A percentile compares a stretch with the other conserved stretches of the same genome.
These are phyloP conservation scores for Brachyhypopomus gauderio DNA, from an alignment of 2,113 vertebrate genomes.

Conservation along the genomic window DNA sequence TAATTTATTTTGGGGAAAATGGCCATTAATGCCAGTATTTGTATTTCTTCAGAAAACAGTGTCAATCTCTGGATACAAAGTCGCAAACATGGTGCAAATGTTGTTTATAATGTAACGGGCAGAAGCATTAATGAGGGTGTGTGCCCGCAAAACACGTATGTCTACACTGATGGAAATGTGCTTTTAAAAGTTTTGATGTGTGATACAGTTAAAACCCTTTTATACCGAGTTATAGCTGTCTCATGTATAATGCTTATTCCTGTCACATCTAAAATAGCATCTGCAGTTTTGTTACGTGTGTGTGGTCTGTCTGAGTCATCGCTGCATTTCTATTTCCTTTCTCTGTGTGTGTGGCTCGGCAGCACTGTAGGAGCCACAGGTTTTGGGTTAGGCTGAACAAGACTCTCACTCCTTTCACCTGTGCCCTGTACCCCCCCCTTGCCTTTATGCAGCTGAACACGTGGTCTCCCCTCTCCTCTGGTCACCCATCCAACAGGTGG, in stretches of 20 bases:
- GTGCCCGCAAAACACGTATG: neutral
- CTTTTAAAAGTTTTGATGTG: neutral
- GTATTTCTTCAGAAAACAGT: neutral
- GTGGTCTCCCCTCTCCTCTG: neutral
- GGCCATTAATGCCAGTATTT: neutral
- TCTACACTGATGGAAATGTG: neutral
- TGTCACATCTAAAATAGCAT: neutral
- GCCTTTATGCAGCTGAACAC: neutral
- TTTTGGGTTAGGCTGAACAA: slow-evolving; percentile 24
- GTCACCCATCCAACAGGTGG: neutral
- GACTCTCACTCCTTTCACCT: neutral
- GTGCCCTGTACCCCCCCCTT: neutral
- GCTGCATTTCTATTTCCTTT: slow-evolving; percentile 9
- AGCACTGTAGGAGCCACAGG: neutral
- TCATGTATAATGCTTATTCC: neutral
- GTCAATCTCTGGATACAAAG: neutral
- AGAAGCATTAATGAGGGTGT: neutral
- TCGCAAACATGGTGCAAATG: neutral
- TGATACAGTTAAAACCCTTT: neutral
- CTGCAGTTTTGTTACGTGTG: neutral
- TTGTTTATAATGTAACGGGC: neutral
- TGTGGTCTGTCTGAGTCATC: slow-evolving; percentile 8
- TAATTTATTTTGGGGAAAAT: neutral
- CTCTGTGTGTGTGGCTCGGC: slow-evolving; percentile 7
- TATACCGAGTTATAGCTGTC: neutral